phyloP scores from a whole-genome alignment of 1,140 invertebrate species.

The Bombus huntii region DNA sequence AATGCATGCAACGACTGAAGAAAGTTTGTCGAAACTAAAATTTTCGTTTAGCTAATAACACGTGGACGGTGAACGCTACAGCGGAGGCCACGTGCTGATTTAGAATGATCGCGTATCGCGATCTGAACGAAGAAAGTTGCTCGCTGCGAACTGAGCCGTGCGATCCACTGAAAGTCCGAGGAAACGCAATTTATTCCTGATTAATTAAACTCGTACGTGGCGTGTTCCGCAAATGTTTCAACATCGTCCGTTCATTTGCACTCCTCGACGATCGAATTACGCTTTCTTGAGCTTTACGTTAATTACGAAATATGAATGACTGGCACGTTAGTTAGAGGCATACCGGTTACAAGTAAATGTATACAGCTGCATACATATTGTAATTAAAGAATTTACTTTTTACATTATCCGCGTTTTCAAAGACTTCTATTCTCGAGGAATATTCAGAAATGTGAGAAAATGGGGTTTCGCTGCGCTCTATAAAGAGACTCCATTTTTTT shows the following conservation, averaged over 20 bases:
- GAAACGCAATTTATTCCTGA: conserved; percentile 10
- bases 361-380: neutral
- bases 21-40: conserved; percentile 54
- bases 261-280: neutral
- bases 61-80: conserved; percentile 33
- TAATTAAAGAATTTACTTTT: neutral
- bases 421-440: no score
- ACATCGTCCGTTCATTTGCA: neutral
- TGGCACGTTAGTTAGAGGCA: neutral
- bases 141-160: neutral
- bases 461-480: neutral
- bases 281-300: neutral
- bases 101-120: conserved; percentile 6
- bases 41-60: conserved; percentile 51
- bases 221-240: conserved; percentile 4
- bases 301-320: conserved; percentile 33
- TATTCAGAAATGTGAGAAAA: neutral
- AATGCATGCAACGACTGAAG: conserved; percentile 49
- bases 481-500: neutral
- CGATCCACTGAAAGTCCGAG: conserved; percentile 18
- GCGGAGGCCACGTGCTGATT: conserved; percentile 44
- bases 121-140: conserved; percentile 41
- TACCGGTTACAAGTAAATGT: neutral
- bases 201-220: conserved; percentile 14
- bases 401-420: neutral